Conservation (phyloP, 2,888 invertebrate genomes). For the Nomada ferruginata region DNA sequence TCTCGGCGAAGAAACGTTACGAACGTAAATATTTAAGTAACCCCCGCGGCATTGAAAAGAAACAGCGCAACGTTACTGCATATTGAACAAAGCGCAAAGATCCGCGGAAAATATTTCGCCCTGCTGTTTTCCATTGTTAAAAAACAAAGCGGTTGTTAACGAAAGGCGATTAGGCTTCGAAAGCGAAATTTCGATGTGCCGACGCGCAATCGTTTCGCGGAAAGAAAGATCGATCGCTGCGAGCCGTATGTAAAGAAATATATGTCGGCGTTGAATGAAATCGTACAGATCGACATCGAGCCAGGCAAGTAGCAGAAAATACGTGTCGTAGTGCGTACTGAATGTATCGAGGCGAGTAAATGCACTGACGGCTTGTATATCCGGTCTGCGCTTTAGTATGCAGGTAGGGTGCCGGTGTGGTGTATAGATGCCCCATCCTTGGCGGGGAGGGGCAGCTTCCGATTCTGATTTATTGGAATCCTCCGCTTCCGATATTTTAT, state of each 20-base stretch:
- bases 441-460: conserved; percentile 78
- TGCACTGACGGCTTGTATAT: conserved; percentile 80
- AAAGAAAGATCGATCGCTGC: not conserved
- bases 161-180: not conserved
- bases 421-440: conserved; percentile 74
- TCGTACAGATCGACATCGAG: conserved; percentile 45
- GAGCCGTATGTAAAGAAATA: conserved; percentile 45
- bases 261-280: conserved; percentile 58
- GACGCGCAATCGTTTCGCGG: not conserved
- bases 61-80: no score
- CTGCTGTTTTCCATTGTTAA: no score
- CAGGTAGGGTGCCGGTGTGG: conserved; percentile 79
- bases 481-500: conserved; percentile 80
- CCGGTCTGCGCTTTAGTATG: conserved; percentile 83
- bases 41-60: no score
- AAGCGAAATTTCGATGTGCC: not conserved
- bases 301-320: conserved; percentile 61
- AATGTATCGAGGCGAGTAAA: conserved; percentile 75
- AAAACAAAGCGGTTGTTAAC: not conserved
- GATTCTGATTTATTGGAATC: conserved; percentile 83
- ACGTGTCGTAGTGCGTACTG: conserved; percentile 64
- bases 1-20: no score
- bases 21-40: no score
- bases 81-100: no score
- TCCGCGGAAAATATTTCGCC: no score